Evolutionary conservation across 2,888 invertebrate species (phyloP).

Genomic region (Macrosiphum euphorbiae): DNA sequence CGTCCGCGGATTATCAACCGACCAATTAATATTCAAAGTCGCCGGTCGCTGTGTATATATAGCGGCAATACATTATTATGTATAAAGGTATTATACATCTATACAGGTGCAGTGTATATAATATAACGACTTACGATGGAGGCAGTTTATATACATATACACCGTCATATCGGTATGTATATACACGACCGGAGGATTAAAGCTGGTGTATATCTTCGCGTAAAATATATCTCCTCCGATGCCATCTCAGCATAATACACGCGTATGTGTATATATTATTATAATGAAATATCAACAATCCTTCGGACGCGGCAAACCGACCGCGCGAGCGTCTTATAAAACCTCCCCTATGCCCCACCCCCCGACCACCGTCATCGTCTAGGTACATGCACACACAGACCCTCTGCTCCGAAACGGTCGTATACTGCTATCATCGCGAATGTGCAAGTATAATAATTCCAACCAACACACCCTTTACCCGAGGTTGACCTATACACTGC

Average conservation of each 20-base stretch:
- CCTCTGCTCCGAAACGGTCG: not conserved
- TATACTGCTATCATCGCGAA: not conserved
- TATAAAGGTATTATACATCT: not conserved
- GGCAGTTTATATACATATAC: not conserved
- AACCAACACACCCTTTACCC: not conserved
- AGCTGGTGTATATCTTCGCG: constrained; percentile 44
- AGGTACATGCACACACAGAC: not conserved
- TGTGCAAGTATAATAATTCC: constrained; percentile 13
- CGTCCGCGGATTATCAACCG: constrained; percentile 45
- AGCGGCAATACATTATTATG: not conserved
- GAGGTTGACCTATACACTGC: constrained; percentile 32
- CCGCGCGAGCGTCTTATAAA: constrained; percentile 53
- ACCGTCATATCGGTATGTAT: not conserved
- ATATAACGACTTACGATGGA: constrained; percentile 1
- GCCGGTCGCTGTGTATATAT: not conserved
- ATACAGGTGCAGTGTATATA: not conserved
- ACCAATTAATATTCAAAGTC: constrained; percentile 63
- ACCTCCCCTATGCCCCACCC: not conserved
- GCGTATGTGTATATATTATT: not conserved
- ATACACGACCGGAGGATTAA: constrained; percentile 36
- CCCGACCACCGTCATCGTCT: not conserved
- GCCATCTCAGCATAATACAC: not conserved
- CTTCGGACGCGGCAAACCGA: constrained; percentile 48
- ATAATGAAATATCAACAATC: constrained; percentile 64
- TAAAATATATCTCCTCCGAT: not conserved